Conservation (phyloP, 2,888 invertebrate genomes). For the Dryobotodes eremita region DNA sequence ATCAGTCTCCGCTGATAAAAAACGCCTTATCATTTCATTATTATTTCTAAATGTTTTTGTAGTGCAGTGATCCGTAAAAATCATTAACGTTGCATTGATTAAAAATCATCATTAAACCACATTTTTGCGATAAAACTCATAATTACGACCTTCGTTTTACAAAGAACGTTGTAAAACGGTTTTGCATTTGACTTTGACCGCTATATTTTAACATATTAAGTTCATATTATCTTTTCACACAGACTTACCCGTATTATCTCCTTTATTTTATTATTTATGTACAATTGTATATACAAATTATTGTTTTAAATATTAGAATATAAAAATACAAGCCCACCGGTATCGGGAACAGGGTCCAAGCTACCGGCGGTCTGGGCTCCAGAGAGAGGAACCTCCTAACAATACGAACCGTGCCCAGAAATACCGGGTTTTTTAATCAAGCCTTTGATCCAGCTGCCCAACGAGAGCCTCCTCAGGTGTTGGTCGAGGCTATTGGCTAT, state of each 20-base stretch:
- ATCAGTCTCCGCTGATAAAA: conserved; percentile 23
- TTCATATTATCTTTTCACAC: neutral
- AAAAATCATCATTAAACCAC: conserved; percentile 47
- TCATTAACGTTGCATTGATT: conserved; percentile 50
- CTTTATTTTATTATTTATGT: too few relatives aligned
- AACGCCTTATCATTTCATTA: conserved; percentile 38
- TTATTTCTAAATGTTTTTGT: conserved; percentile 37
- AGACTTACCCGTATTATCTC: neutral
- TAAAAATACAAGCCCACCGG: too few relatives aligned
- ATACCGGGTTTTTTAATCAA: too few relatives aligned
- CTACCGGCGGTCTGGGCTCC: too few relatives aligned
- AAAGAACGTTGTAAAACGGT: conserved; percentile 18
- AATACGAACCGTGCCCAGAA: too few relatives aligned
- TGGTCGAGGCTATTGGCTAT: too few relatives aligned
- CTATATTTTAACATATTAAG: neutral
- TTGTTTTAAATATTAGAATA: too few relatives aligned
- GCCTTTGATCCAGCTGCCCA: too few relatives aligned
- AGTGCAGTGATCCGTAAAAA: conserved; percentile 48
- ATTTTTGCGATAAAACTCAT: conserved; percentile 48
- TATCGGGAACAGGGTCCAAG: too few relatives aligned
- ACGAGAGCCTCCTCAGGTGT: too few relatives aligned
- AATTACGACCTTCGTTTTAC: conserved; percentile 13
- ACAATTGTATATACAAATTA: too few relatives aligned
- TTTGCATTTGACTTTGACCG: conserved; percentile 21
- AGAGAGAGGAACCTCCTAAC: too few relatives aligned